phyloP scores from a whole-genome alignment of 2,888 invertebrate genomes.

The Flexamia atlantica region DNA sequence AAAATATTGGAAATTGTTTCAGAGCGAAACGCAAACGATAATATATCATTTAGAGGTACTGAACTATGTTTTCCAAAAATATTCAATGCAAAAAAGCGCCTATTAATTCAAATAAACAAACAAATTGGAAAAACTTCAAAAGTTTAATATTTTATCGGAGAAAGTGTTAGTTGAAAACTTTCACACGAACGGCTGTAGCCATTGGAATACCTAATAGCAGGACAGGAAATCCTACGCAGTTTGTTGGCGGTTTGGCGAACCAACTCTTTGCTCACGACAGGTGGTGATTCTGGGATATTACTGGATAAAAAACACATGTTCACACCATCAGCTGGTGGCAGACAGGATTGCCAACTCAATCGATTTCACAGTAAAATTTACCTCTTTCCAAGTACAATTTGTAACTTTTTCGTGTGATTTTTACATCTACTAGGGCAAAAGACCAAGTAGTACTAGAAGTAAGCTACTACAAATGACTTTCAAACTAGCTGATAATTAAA shows the following conservation, averaged over 20 bases:
- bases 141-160: neutral
- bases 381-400: neutral
- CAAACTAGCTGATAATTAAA: no score
- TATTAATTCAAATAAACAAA: no score
- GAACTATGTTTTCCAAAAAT: no score
- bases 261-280: constrained; percentile 47
- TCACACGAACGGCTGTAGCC: neutral
- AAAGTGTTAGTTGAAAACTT: constrained; percentile 30
- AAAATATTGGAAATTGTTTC: no score
- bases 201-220: constrained; percentile 44
- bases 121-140: no score
- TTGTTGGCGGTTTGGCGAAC: constrained; percentile 49
- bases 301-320: constrained; percentile 43
- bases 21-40: no score
- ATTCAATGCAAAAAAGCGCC: no score
- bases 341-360: neutral
- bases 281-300: constrained; percentile 40
- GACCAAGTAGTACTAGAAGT: no score
- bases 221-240: constrained; percentile 36
- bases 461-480: no score
- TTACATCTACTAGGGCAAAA: no score
- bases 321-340: neutral
- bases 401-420: no score
- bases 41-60: no score
- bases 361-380: neutral